Evolutionary conservation across 2,888 invertebrate genomes (phyloP).

Genomic region (Sminthurides aquaticus): DNA sequence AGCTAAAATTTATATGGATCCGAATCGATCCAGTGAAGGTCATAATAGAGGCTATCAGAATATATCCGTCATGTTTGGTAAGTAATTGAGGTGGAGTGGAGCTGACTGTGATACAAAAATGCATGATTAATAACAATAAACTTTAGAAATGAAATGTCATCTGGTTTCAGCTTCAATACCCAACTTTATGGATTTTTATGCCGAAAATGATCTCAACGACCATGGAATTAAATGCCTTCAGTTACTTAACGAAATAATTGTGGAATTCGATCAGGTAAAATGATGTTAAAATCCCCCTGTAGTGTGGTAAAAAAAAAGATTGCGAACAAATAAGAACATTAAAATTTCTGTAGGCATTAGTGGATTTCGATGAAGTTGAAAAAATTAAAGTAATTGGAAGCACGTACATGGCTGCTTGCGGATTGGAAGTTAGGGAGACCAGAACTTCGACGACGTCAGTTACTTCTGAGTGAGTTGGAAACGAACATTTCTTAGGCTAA

Average conservation of each 20-base stretch:
- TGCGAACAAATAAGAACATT: neutral
- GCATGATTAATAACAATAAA: too few species aligned
- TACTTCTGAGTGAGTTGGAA: conserved; percentile 12
- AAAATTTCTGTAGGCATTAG: conserved; percentile 54
- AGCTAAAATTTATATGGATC: conserved; percentile 72
- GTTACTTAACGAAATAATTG: conserved; percentile 81
- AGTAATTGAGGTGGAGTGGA: neutral
- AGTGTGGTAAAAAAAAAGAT: neutral
- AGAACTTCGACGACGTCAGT: conserved; percentile 48
- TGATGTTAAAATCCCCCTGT: neutral
- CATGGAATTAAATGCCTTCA: conserved; percentile 58
- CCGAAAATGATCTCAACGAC: conserved; percentile 53
- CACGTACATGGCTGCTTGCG: conserved; percentile 96
- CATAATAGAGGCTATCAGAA: conserved; percentile 78
- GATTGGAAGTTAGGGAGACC: conserved; percentile 65
- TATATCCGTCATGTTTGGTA: conserved; percentile 82
- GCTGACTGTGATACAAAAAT: too few species aligned
- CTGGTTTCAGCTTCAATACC: conserved; percentile 69
- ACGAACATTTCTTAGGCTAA: neutral
- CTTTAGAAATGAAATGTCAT: too few species aligned
- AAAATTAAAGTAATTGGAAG: conserved; percentile 95
- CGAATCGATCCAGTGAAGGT: conserved; percentile 58
- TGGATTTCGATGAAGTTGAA: conserved; percentile 65
- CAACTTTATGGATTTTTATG: conserved; percentile 63
- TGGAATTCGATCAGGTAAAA: conserved; percentile 79